A percentile compares a stretch with the other conserved stretches of the same genome.
These are phyloP conservation scores for Malurus alboscapulatus DNA, from an alignment of 2,113 vertebrate species.

Conservation along the genomic window DNA sequence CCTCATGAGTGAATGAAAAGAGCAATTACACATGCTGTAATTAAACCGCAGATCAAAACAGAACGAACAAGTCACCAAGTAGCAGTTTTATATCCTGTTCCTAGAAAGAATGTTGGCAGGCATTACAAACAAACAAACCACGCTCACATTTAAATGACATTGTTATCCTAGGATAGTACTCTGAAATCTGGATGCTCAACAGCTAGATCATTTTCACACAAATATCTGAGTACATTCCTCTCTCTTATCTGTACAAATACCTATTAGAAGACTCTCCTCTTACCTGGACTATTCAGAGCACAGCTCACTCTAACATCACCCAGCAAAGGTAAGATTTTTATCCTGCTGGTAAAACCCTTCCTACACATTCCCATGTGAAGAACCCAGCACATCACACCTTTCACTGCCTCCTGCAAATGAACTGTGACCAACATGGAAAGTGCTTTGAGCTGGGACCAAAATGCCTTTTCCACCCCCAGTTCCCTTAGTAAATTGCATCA, in stretches of 20 bases:
- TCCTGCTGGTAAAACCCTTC: background rate
- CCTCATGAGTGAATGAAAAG: background rate
- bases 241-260: background rate
- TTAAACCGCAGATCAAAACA: slow-evolving; percentile 26
- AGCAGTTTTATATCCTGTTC: slow-evolving; percentile 46
- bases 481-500: background rate
- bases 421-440: rapidly evolving
- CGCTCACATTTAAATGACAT: background rate
- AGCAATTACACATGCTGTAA: slow-evolving; percentile 28
- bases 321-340: background rate
- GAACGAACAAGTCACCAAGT: slow-evolving; percentile 16
- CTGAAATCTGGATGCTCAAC: background rate
- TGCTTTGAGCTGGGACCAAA: background rate
- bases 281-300: background rate
- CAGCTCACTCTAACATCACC: background rate
- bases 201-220: background rate
- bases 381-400: background rate
- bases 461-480: background rate
- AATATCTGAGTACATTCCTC: rapidly evolving
- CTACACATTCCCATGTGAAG: rapidly evolving
- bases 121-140: slow-evolving; percentile 21
- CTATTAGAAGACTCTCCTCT: background rate
- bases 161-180: background rate
- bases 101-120: slow-evolving; percentile 55
- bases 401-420: rapidly evolving